Conservation (phyloP, 2,888 invertebrate species). For the Falcaria lacertinaria region DNA sequence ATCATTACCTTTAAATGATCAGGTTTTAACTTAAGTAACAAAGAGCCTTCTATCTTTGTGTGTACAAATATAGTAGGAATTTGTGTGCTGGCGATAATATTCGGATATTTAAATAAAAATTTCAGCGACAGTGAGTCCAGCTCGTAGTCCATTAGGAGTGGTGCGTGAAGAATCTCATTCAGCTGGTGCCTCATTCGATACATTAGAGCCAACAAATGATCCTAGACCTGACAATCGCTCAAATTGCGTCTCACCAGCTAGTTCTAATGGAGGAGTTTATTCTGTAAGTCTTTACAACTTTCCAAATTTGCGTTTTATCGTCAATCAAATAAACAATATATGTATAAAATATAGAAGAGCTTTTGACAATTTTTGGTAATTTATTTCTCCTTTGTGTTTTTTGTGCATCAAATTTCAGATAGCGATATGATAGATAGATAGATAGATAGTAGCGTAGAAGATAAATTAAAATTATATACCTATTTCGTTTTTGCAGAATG, state of each 20-base stretch:
- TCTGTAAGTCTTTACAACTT: constrained; percentile 80
- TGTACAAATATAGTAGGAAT: too few relatives aligned
- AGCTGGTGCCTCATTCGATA: constrained; percentile 69
- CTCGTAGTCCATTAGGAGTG: constrained; percentile 75
- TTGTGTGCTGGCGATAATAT: too few relatives aligned
- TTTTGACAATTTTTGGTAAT: too few relatives aligned
- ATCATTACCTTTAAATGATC: too few relatives aligned
- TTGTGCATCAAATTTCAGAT: too few relatives aligned
- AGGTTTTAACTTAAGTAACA: too few relatives aligned
- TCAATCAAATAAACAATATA: too few relatives aligned
- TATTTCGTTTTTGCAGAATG: constrained; percentile 80
- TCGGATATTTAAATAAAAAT: too few relatives aligned
- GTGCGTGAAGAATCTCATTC: constrained; percentile 81
- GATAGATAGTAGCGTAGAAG: constrained; percentile 7
- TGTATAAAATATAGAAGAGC: too few relatives aligned
- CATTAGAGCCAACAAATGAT: constrained; percentile 67
- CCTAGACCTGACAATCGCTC: constrained; percentile 73
- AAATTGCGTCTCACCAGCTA: constrained; percentile 90
- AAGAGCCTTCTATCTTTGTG: too few relatives aligned
- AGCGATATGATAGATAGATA: background rate
- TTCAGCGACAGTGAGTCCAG: constrained; percentile 70
- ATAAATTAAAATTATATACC: background rate
- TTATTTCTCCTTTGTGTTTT: too few relatives aligned
- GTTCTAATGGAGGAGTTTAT: constrained; percentile 94
- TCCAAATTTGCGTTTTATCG: too few relatives aligned